Conservation (phyloP, 2,113 vertebrate genomes). For the Hippocampus zosterae region DNA sequence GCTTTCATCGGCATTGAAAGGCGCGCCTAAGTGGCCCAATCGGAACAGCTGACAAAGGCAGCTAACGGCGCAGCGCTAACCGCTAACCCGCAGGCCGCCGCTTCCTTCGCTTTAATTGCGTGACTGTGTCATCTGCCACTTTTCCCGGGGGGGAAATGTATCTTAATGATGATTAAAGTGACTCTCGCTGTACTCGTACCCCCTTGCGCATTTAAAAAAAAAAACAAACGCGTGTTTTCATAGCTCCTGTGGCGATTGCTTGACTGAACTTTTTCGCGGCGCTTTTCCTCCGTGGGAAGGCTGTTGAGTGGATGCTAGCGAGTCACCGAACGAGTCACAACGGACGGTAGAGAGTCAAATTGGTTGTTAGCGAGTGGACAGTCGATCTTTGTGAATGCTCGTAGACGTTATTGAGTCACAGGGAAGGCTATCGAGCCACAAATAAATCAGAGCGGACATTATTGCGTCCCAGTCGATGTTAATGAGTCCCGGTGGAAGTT, state of each 20-base stretch:
- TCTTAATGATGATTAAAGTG: conserved; percentile 1
- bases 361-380: too few species aligned
- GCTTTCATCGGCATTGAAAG: neutral
- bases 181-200: neutral
- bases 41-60: conserved; percentile 4
- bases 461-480: too few species aligned
- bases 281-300: neutral
- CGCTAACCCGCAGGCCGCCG: neutral
- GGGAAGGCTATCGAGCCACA: too few species aligned
- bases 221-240: neutral
- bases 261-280: neutral
- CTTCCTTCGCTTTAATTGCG: conserved; percentile 7
- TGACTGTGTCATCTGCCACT: neutral
- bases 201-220: neutral
- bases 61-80: neutral
- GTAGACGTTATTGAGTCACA: too few species aligned
- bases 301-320: neutral
- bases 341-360: too few species aligned
- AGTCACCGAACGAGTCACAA: too few species aligned
- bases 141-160: neutral
- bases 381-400: too few species aligned
- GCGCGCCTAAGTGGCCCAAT: neutral
- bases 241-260: neutral
- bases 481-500: too few species aligned
- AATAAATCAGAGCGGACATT: too few species aligned